Evolutionary conservation across 2,888 invertebrate genomes (phyloP), one percentile per base, ranked within the genome.

Genomic region (Parthenolecanium corni): DNA sequence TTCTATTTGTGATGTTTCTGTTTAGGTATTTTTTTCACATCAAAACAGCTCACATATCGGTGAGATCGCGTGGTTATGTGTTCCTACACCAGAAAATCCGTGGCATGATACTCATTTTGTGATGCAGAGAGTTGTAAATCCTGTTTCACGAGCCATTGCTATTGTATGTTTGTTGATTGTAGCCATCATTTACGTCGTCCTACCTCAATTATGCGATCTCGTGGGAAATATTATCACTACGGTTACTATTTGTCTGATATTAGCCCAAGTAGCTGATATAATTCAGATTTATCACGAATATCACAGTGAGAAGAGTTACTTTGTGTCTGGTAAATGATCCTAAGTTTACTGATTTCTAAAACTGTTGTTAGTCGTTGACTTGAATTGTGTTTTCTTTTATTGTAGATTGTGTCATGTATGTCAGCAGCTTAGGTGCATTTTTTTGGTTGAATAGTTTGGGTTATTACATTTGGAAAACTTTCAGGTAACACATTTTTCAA

Each of bases 391-490:
- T 40, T 16, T 11, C 6, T 52, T 62, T 52, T 46, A 25, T 67
- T 81, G 66, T 77, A 86, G 89, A 89, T 76, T 81, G 84, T 5
- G 79, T 88, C 68, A 78, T 86, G 67, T 88, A 87, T 70, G 77
- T 86, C 61, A 85, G 86, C 70, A 75, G 89, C 61, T 72, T 89
- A 67, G 87, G 84, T 36, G 86, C 88, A 56, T 89, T 89, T 74
- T 88, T 89, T 71, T 90, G 90, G 90, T 75, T 90, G 2, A 89
- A 86, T 68, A 86, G 87, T 71, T 79, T 88, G 66, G 89, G 89
- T 54, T 90, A 86, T 72, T 89, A 89, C 72, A 85, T 89, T 66
- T 90, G 89, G 89, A 87, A 84, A 72, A 89, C 88, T 1, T 89
- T 90, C 71, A 84, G 81, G 84, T 84, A 75, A 76, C 77, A 23